Evolutionary conservation across 2,113 vertebrate genomes (phyloP).

Genomic region (Origma solitaria): DNA sequence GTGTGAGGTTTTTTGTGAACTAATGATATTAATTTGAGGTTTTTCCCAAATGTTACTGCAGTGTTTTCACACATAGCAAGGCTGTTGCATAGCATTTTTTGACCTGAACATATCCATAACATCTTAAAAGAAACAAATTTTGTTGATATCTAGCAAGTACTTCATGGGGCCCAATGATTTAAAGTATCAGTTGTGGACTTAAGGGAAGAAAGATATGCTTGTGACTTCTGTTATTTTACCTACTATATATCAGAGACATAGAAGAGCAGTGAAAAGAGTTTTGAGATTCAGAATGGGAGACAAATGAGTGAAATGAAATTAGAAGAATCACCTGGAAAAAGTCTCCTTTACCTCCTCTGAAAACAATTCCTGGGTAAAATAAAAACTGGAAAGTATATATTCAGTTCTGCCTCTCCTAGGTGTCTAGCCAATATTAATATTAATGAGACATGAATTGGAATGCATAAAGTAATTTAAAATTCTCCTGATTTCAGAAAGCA

Average conservation of each 20-base stretch:
- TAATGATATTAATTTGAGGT: neutral
- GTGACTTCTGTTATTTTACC: neutral
- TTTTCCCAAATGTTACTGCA: neutral
- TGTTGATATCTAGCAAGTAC: neutral
- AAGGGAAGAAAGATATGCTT: neutral
- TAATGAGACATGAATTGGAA: neutral
- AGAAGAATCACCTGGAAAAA: neutral
- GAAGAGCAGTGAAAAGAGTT: neutral
- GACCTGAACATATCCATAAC: neutral
- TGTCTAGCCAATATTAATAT: neutral
- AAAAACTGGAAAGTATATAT: neutral
- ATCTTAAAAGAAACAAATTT: neutral
- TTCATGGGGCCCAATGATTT: neutral
- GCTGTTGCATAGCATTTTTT: neutral
- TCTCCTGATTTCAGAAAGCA: neutral
- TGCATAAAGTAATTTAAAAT: neutral
- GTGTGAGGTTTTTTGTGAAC: accelerated
- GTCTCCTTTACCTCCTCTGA: neutral
- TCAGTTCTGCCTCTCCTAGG: neutral
- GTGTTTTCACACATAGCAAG: neutral
- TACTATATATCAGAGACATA: neutral
- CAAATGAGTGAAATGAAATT: neutral
- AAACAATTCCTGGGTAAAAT: neutral
- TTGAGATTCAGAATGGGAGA: neutral
- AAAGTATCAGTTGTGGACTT: neutral